phyloP scores from a whole-genome alignment of 2,113 vertebrate genomes.

The Passer domesticus region DNA sequence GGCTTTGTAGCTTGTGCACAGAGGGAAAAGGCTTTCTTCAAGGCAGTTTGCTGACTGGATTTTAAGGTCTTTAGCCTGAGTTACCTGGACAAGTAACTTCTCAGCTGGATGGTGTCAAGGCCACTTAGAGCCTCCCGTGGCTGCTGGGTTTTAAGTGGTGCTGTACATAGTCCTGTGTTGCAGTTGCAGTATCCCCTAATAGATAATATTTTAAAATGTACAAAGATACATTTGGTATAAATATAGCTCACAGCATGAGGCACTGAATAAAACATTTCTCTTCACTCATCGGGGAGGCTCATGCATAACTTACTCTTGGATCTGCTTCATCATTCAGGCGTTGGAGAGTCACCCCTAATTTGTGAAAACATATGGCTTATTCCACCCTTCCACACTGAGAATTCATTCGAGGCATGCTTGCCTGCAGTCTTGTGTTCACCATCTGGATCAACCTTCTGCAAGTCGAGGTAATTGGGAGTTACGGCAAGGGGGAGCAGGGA shows the following conservation, averaged over 20 bases:
- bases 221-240: conserved; percentile 55
- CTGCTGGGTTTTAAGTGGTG: not conserved
- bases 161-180: not conserved
- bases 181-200: conserved; percentile 12
- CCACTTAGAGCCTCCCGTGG: not conserved
- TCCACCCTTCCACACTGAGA: conserved; percentile 38
- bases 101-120: not conserved
- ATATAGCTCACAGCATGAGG: conserved; percentile 66
- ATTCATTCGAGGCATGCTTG: conserved; percentile 7
- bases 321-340: conserved; percentile 62
- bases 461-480: conserved; percentile 12
- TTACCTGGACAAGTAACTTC: not conserved
- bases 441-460: conserved; percentile 59
- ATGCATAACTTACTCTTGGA: conserved; percentile 68
- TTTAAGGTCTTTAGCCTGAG: not conserved
- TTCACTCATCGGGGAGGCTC: conserved; percentile 58
- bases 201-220: conserved; percentile 52
- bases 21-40: not conserved
- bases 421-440: conserved; percentile 52
- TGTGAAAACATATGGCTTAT: conserved; percentile 68
- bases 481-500: not conserved
- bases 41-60: not conserved
- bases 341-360: conserved; percentile 67
- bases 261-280: conserved; percentile 70
- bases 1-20: not conserved